Base-by-base conservation (phyloP, 2,888 invertebrate species). In the Allophyes oxyacanthae region DNA sequence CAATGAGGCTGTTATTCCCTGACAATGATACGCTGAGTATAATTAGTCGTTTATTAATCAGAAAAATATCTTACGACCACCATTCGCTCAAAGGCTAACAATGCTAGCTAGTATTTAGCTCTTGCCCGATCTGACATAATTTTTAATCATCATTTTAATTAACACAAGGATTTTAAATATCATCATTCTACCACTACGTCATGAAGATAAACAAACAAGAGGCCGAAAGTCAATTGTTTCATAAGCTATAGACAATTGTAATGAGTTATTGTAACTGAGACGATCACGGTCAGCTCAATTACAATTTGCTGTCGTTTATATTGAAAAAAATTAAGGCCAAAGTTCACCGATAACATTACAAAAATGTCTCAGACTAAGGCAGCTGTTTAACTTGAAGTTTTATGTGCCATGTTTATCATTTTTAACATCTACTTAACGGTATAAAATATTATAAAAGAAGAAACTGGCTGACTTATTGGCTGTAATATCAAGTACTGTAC, bases 201-300 rank as follows among this genome's bases (percentile, higher is more conserved):
- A 5, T 10, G 30, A 8, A 5, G n/a, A 32, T 6, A 32, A 30
- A 43, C 13, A 36, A 44, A 69, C 14, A 38, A 40, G 25, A 71
- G 66, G 41, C 37, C 25, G 13, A 49, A 49, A 56, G 66, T 71
- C 64, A 64, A 71, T 64, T 65, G 66, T 13, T 30, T 38, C 6
- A 8, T 28, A 40, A 20, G 37, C 41, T 43, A 13, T 1, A 57
- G 26, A 11, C 72, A 64, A 64, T 64, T 65, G 15, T 44, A 33
- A 34, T 44, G 64, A 28, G 71, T 64, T 55, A 30, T 56, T 63
- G 25, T 37, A 38, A 32, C 13, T 32, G n/a, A 54, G 9, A 37
- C 44, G 44, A 34, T 49, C 40, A 38, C 14, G 11, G n/a, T 37
- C 11, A 15, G 6, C 34, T 11, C 9, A 38, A 32, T 8, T 8